A percentile compares a stretch with the other conserved stretches of the same genome.
Evolutionary conservation across 2,888 invertebrate genomes (phyloP).

Genomic region (Adineta ricciae): DNA sequence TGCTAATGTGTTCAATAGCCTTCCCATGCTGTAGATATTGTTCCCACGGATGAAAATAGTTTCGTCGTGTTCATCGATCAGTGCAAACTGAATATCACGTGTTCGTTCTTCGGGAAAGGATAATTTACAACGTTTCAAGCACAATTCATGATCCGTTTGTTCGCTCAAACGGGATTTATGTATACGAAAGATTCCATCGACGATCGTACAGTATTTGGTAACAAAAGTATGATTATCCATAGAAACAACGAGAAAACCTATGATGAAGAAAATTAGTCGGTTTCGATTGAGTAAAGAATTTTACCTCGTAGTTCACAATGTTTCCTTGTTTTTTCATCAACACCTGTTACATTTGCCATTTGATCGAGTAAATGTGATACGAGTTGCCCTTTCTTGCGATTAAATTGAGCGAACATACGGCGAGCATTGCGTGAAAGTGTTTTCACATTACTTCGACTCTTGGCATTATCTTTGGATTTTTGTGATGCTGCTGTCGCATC

Average conservation of each 20-base stretch:
- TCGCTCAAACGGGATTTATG: slow-evolving; percentile 16
- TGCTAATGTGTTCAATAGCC: slow-evolving; percentile 13
- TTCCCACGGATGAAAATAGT: neutral
- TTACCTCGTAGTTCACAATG: slow-evolving; percentile 10
- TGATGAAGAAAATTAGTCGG: no score
- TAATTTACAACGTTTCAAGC: slow-evolving; percentile 3
- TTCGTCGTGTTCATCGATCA: neutral
- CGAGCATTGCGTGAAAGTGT: slow-evolving; percentile 11
- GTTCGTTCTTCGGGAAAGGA: neutral
- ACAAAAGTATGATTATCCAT: neutral
- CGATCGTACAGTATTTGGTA: neutral
- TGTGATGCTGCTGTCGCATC: neutral
- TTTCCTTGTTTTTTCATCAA: slow-evolving; percentile 20
- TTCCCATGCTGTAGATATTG: slow-evolving; percentile 6
- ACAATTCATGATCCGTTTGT: neutral
- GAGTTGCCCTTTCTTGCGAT: slow-evolving; percentile 18
- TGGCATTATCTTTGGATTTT: neutral
- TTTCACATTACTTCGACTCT: slow-evolving; percentile 3
- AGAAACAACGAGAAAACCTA: slow-evolving; percentile 3
- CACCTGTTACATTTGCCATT: slow-evolving; percentile 11
- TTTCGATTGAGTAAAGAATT: neutral
- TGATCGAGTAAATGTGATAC: slow-evolving; percentile 21
- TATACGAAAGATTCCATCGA: slow-evolving; percentile 11
- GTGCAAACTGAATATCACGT: slow-evolving; percentile 16
- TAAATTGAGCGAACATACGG: slow-evolving; percentile 15